A percentile compares a stretch with the other conserved stretches of the same genome.
phyloP scores from a whole-genome alignment of 2,888 invertebrate genomes.

The Rhopalosiphum nymphaeae region DNA sequence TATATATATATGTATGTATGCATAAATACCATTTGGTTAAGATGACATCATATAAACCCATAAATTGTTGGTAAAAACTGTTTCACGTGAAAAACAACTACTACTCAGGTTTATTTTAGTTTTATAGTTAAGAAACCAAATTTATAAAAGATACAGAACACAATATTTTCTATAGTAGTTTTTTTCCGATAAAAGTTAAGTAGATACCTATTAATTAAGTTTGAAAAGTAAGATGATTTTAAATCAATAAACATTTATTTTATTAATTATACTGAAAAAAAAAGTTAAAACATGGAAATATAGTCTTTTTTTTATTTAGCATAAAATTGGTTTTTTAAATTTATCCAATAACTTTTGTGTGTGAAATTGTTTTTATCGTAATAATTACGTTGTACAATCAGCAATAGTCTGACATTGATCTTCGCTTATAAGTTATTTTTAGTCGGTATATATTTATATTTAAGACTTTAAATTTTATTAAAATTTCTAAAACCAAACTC shows the following conservation, averaged over 20 bases:
- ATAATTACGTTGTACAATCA: background rate
- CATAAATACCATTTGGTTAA: no score
- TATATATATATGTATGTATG: no score
- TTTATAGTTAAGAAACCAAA: background rate
- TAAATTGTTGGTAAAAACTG: background rate
- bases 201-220: no score
- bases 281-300: no score
- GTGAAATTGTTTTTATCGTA: background rate
- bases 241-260: no score
- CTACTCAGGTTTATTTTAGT: background rate
- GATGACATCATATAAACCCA: background rate
- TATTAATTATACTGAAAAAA: no score
- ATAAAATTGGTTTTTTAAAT: background rate
- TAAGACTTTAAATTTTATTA: background rate
- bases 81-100: background rate
- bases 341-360: background rate
- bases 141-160: background rate
- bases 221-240: no score
- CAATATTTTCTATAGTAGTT: background rate
- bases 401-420: background rate
- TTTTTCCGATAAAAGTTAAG: no score
- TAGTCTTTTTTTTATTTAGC: background rate
- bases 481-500: background rate
- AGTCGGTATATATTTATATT: background rate
- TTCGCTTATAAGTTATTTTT: background rate